Percentiles rank a stretch among this genome's conserved stretches.
These are phyloP conservation scores for Hemibagrus guttatus DNA, from an alignment of 2,797 vertebrate genomes.

Conservation along the genomic window DNA sequence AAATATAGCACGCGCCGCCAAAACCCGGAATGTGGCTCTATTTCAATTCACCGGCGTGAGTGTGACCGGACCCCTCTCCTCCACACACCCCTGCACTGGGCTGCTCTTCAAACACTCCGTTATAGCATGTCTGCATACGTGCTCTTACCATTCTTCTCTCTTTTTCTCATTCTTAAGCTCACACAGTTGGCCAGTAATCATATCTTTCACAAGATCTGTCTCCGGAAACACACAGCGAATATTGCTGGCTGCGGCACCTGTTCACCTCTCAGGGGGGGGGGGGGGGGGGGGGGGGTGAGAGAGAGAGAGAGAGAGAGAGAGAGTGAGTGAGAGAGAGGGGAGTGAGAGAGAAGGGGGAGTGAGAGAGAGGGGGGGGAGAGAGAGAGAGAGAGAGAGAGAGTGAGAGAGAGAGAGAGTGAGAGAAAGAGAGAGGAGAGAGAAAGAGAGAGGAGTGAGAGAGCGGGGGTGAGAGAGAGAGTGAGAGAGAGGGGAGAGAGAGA, in stretches of 20 bases:
- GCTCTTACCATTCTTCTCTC: background rate
- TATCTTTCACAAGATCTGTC: constrained; percentile 24
- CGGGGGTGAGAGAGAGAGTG: background rate
- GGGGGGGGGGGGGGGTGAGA: background rate
- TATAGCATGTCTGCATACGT: background rate
- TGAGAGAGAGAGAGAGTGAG: background rate
- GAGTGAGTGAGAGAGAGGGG: background rate
- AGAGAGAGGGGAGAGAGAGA: background rate
- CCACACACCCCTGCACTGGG: background rate
- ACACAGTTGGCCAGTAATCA: background rate
- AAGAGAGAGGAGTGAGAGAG: too few species aligned
- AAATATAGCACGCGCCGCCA: constrained; percentile 74
- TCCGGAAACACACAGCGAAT: background rate
- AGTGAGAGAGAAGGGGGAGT: background rate
- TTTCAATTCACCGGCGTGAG: constrained; percentile 11
- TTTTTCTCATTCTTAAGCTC: background rate
- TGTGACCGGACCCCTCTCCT: background rate
- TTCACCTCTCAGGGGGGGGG: constrained; percentile 16
- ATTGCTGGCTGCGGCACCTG: constrained; percentile 40
- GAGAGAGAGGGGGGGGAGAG: background rate
- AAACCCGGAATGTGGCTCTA: constrained; percentile 52
- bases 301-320: background rate
- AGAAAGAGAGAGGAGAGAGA: background rate
- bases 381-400: too few species aligned
- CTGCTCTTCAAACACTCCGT: constrained; percentile 8